phyloP scores from a whole-genome alignment of 35 echinoderm and acorn worm species.

The Ptychodera flava region DNA sequence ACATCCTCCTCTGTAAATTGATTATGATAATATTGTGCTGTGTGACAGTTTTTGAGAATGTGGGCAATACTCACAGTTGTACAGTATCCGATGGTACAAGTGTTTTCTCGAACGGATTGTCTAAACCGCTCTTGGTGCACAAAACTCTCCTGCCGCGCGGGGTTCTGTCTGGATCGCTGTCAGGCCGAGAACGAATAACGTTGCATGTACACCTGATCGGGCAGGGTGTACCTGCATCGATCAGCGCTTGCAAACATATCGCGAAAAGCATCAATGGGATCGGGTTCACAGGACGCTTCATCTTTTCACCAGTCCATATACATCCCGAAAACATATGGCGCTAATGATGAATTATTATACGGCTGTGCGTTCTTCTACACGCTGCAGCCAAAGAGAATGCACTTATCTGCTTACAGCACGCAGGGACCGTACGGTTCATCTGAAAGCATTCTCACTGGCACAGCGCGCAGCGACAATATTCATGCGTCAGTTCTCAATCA shows the following conservation, averaged over 20 bases:
- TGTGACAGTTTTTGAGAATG: too few species aligned
- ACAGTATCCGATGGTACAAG: background rate
- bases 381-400: background rate
- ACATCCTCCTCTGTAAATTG: too few species aligned
- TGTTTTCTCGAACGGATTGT: background rate
- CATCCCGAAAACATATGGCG: background rate
- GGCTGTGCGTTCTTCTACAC: background rate
- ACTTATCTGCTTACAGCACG: background rate
- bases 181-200: background rate
- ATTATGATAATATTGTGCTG: too few species aligned
- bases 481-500: too few species aligned
- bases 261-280: background rate
- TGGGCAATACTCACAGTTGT: background rate
- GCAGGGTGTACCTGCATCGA: background rate
- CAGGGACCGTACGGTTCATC: background rate
- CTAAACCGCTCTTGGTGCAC: background rate
- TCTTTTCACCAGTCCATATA: background rate
- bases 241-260: background rate
- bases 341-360: too few species aligned
- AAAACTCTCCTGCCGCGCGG: background rate
- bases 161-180: background rate
- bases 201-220: background rate
- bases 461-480: too few species aligned
- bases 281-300: background rate
- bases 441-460: background rate